Conservation (phyloP, 2,888 invertebrate genomes). For the Drosophila kambysellisi region DNA sequence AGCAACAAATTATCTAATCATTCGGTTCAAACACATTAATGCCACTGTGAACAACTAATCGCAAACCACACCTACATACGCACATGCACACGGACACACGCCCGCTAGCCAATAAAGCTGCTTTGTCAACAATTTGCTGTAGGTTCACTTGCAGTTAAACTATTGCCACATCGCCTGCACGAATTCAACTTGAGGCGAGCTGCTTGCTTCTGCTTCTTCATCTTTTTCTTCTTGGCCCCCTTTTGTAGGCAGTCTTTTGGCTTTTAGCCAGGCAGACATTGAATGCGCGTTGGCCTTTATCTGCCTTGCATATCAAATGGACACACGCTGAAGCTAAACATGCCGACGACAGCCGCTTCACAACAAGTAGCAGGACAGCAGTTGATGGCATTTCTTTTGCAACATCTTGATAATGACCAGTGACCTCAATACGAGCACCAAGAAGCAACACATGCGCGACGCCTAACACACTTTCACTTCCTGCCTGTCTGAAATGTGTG, state of each 20-base stretch:
- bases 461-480: slow-evolving; percentile 75
- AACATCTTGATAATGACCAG: slow-evolving; percentile 80
- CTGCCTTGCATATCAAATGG: slow-evolving; percentile 80
- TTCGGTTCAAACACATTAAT: slow-evolving; percentile 19
- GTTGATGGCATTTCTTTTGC: slow-evolving; percentile 73
- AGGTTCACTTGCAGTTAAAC: slow-evolving; percentile 50
- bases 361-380: slow-evolving; percentile 46
- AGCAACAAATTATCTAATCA: slow-evolving; percentile 21
- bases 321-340: slow-evolving; percentile 28
- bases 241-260: slow-evolving; percentile 49
- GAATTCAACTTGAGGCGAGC: slow-evolving; percentile 34
- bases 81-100: background rate
- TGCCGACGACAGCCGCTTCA: slow-evolving; percentile 33
- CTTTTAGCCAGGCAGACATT: slow-evolving; percentile 49
- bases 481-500: slow-evolving; percentile 17
- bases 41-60: slow-evolving; percentile 5
- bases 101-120: slow-evolving; percentile 23
- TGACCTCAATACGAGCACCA: slow-evolving; percentile 65
- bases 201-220: slow-evolving; percentile 3
- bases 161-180: slow-evolving; percentile 51
- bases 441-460: slow-evolving; percentile 53
- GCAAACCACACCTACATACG: background rate
- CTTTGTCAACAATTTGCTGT: slow-evolving; percentile 57
- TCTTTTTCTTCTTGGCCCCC: background rate
- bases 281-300: slow-evolving; percentile 76